These are phyloP conservation scores for Eugnorisma glareosa DNA, from an alignment of 2,888 invertebrate genomes.

Conservation along the genomic window DNA sequence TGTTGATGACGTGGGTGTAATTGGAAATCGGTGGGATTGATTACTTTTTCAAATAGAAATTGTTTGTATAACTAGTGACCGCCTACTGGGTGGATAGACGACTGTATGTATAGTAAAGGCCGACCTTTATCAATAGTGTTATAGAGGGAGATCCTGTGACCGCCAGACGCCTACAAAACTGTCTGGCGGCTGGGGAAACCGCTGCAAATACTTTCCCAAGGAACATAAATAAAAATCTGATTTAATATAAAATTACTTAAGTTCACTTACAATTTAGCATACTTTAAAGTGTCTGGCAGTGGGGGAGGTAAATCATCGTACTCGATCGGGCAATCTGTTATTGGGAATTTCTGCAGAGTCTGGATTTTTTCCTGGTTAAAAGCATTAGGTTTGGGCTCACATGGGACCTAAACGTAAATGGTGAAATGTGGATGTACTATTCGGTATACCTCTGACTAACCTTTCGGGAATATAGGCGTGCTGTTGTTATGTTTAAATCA, in stretches of 20 bases:
- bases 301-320: no score
- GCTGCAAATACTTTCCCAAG: no score
- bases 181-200: no score
- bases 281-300: no score
- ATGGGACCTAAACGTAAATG: neutral
- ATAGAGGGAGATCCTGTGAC: no score
- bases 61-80: neutral
- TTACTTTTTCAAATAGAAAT: constrained; percentile 38
- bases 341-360: neutral
- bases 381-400: neutral
- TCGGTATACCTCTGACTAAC: neutral
- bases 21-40: constrained; percentile 42
- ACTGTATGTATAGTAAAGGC: neutral
- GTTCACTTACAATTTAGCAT: no score
- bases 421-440: neutral
- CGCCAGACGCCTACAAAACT: no score
- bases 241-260: no score
- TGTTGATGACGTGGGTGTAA: constrained; percentile 41
- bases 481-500: neutral
- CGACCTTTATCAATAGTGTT: neutral
- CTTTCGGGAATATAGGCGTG: neutral
- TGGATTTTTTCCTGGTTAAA: neutral
- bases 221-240: no score
- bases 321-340: neutral
- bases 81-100: neutral